Evolutionary conservation across 2,113 vertebrate species (phyloP).

Genomic region (Collichthys lucidus): DNA sequence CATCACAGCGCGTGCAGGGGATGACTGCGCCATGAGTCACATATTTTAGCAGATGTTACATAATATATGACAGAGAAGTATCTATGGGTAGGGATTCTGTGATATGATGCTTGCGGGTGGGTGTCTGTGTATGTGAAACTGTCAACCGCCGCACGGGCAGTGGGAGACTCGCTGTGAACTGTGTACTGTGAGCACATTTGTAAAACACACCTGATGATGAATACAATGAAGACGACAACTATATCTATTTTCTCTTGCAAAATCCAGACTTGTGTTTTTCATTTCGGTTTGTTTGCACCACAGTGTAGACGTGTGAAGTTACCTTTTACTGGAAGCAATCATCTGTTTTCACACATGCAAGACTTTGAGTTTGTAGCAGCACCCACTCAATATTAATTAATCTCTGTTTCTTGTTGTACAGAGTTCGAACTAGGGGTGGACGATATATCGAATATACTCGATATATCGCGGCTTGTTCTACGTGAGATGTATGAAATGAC

Average conservation of each 20-base stretch:
- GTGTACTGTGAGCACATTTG: conserved; percentile 75
- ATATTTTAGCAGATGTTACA: conserved; percentile 70
- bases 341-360: conserved; percentile 15
- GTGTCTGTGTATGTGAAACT: conserved; percentile 62
- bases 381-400: not conserved
- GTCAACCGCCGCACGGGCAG: conserved; percentile 47
- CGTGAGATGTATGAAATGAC: too few species aligned
- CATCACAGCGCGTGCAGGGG: conserved; percentile 54
- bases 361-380: not conserved
- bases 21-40: conserved; percentile 59
- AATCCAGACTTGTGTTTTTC: conserved; percentile 53
- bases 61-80: conserved; percentile 71
- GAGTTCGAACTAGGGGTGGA: too few species aligned
- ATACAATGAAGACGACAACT: conserved; percentile 56
- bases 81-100: conserved; percentile 64
- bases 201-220: conserved; percentile 76
- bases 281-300: conserved; percentile 20
- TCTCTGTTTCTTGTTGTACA: not conserved
- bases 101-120: conserved; percentile 61
- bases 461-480: too few species aligned
- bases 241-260: conserved; percentile 78
- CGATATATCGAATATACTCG: too few species aligned
- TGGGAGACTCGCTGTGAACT: conserved; percentile 55
- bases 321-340: not conserved
- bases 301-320: conserved; percentile 12